Base-by-base conservation (phyloP, 2,113 vertebrate genomes). In the Pardalotus punctatus region DNA sequence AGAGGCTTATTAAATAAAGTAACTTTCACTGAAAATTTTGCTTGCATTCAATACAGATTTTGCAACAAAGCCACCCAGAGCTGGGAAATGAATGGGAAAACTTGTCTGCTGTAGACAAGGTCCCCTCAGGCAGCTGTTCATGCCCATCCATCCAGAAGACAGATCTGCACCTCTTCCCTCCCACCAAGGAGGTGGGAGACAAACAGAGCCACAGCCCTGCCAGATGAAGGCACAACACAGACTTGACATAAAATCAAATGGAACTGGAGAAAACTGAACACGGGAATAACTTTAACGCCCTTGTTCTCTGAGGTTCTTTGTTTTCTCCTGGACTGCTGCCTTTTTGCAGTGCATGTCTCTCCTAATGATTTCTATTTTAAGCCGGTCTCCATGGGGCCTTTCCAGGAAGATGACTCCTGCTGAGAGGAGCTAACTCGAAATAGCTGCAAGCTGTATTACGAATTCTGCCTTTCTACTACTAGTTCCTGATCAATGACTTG, bases 311-410 rank as follows among this genome's bases (percentile, higher is more conserved):
- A 62, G 48, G 38, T 70, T 90, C 72, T 85, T 69, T 82, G 73
- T 83, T 91, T 94, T 70, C 61, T 79, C 42, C 23, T 1, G 4
- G 31, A 54, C 12, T 3, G 5, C 22, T 77, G 50, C 24, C 67
- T 74, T 69, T 77, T 83, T 64, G 67, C 51, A 86, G 60, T 5
- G 17, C 54, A 53, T 72, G 18, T 80, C 28, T 27, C 29, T 82
- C 71, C 78, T 70, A 70, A 81, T 25, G 73, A 74, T 56, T 91
- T 86, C 71, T 88, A 77, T 87, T 95, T 89, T 88, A 70, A 94
- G 47, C n/a, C 2, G 6, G 42, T 66, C 86, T 84, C 89, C 0
- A 10, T 61, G 57, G 81, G 83, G 62, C 51, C 73, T 80, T 95
- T 84, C 81, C 73, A 85, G 78, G 86, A 94, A 95, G 86, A 92